Evolutionary conservation across 2,888 invertebrate genomes (phyloP), one percentile per base, ranked within the genome.

Genomic region (Watsonalla binaria): DNA sequence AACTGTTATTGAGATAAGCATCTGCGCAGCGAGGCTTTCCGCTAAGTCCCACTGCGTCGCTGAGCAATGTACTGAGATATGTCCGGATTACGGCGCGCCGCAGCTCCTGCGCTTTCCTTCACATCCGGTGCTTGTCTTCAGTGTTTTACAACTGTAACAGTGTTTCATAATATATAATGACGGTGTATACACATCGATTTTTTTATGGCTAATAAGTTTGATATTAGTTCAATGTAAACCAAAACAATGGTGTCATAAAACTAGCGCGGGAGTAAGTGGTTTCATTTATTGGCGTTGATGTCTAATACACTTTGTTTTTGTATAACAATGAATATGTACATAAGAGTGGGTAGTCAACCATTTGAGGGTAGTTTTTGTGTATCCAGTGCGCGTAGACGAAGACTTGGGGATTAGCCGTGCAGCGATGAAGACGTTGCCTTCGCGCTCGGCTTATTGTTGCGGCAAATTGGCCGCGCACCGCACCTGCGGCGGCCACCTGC

Each of bases 1-100:
- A 90, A 90, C 87, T 90, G 90, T 90, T 90, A 90, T 90, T 90
- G 90, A 86, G 90, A 89, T 89, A 90, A 90, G 85, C 89, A 89
- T 90, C 89, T 90, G 89, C 85, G 78, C 80, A 74, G 79, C 77
- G 79, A 80, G 88, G 88, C 86, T 88, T 88, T 88, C 71, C 84
- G 80, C 87, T 89, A 89, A 90, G 88, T 86, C 89, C 87, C 85
- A 81, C 80, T 82, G 87, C 86, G 88, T 86, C 87, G 86, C 77
- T 86, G 87, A 88, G 86, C 85, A 85, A 86, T 87, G 88, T 88
- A 82, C 85, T 81, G 80, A 88, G 90, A 90, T 90, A 84, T 89
- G 90, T 87, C 72, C 73, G 90, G 90, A 89, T 90, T 90, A 90
- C 76, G 74, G 70, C 68, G 66, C 72, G 76, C 80, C 82, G 75